Conservation (phyloP, 2,113 vertebrate species). For the Melanostigma gelatinosum region DNA sequence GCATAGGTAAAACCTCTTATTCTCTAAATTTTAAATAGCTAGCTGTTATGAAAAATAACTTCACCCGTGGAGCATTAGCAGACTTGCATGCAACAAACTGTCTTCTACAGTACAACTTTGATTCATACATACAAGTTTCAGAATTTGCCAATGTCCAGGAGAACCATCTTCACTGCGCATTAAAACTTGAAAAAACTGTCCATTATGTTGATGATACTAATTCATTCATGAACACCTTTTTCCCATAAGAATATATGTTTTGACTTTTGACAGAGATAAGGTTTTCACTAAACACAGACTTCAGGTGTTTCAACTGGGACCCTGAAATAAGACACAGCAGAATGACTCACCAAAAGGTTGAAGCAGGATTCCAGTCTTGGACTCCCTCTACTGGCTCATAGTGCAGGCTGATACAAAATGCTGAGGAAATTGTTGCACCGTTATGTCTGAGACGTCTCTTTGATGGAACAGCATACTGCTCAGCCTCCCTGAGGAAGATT, state of each 20-base stretch:
- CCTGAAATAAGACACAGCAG: slow-evolving; percentile 10
- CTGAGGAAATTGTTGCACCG: neutral
- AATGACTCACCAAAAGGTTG: slow-evolving; percentile 39
- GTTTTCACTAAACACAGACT: slow-evolving; percentile 8
- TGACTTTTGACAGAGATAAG: neutral
- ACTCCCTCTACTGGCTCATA: slow-evolving; percentile 70
- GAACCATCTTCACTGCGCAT: neutral
- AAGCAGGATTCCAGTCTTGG: slow-evolving; percentile 42
- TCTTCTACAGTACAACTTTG: neutral
- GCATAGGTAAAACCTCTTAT: slow-evolving; percentile 75
- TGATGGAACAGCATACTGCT: neutral
- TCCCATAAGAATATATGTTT: neutral
- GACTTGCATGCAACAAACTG: slow-evolving; percentile 62
- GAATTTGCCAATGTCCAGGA: neutral
- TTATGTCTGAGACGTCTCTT: neutral
- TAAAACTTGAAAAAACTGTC: neutral
- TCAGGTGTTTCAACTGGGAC: neutral
- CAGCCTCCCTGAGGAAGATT: slow-evolving; percentile 20
- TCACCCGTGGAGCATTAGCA: slow-evolving; percentile 49
- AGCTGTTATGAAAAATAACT: slow-evolving; percentile 76
- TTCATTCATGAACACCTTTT: neutral
- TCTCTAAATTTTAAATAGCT: slow-evolving; percentile 80
- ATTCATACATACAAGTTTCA: neutral
- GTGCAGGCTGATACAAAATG: slow-evolving; percentile 10
- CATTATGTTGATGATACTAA: neutral